Evolutionary conservation across 1,140 invertebrate species (phyloP).

Genomic region (Sitophilus oryzae): DNA sequence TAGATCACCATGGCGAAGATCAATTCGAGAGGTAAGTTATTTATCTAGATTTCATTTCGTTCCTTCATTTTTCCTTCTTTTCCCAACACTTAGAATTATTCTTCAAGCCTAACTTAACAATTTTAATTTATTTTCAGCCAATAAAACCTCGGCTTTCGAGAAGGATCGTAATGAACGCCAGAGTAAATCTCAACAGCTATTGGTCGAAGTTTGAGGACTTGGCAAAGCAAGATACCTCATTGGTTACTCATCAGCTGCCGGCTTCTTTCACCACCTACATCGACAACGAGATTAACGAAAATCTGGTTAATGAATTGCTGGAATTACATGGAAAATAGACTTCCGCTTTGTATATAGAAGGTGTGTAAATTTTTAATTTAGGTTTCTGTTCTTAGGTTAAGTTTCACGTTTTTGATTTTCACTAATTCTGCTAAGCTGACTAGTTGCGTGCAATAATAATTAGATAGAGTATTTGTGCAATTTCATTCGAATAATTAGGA

Average conservation of each 20-base stretch:
- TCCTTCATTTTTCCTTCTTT: constrained; percentile 12
- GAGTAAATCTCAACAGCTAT: constrained; percentile 53
- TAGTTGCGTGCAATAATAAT: no score
- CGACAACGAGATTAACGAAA: constrained; percentile 48
- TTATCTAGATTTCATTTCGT: constrained; percentile 9
- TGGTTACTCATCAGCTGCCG: constrained; percentile 43
- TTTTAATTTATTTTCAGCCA: constrained; percentile 39
- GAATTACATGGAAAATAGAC: constrained; percentile 37
- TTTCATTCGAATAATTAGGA: no score
- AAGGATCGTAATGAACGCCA: constrained; percentile 47
- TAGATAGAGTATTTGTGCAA: no score
- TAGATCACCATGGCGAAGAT: constrained; percentile 24
- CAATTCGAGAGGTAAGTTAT: constrained; percentile 28
- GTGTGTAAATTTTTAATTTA: neutral
- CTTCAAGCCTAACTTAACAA: constrained; percentile 7
- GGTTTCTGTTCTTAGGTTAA: no score
- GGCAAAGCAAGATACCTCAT: constrained; percentile 43
- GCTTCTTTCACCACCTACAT: constrained; percentile 45
- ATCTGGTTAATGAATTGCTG: constrained; percentile 50
- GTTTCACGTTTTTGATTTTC: no score
- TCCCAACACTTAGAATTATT: neutral
- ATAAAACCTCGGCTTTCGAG: constrained; percentile 48
- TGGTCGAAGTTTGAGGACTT: constrained; percentile 53
- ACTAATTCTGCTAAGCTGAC: no score
- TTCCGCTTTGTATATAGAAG: no score